Evolutionary conservation across 2,888 invertebrate genomes (phyloP), one percentile per base, ranked within the genome.

Genomic region (Noctua janthe): DNA sequence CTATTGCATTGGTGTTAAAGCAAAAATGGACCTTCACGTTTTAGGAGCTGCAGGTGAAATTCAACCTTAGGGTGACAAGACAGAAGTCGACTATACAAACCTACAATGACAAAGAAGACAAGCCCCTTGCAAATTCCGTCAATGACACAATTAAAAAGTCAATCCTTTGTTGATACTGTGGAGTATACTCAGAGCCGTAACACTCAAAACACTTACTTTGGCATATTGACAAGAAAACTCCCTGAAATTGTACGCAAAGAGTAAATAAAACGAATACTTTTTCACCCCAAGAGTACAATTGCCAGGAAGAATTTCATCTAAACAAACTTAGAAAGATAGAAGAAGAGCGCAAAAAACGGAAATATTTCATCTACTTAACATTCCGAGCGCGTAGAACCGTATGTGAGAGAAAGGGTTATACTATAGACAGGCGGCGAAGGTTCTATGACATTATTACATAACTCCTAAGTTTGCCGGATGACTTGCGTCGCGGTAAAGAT

Each of bases 331-430:
- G 51, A 66, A 51, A 56, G 56, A 72, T 54, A 74, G 56, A 43
- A 49, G 39, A 49, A 80, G 80, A 54, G 66, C 62, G 66, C 39
- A 39, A 73, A 74, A 73, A 59, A 75, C 54, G 83, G 49, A 77
- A 56, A 87, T 77, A 87, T 80, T 86, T 76, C 76, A 75, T 77
- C 84, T 83, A 78, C 84, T 87, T 85, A 85, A 78, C 64, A 85
- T 87, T 87, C 85, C 67, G 39, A 47, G 70, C 73, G 70, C 59
- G 80, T 67, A 39, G 35, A 74, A 72, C 7, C 87, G 67, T 51
- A 80, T 69, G 66, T 49, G 39, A 49, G 75, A n/a, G 77, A 59
- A 87, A 85, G 72, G 85, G 72, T 67, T 74, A 59, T 70, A 39
- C 66, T 77, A 78, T 51, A 75, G 66, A 64, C 71, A 72, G 59